Evolutionary conservation across 2,888 invertebrate genomes (phyloP).

Genomic region (Idaea dimidiata): DNA sequence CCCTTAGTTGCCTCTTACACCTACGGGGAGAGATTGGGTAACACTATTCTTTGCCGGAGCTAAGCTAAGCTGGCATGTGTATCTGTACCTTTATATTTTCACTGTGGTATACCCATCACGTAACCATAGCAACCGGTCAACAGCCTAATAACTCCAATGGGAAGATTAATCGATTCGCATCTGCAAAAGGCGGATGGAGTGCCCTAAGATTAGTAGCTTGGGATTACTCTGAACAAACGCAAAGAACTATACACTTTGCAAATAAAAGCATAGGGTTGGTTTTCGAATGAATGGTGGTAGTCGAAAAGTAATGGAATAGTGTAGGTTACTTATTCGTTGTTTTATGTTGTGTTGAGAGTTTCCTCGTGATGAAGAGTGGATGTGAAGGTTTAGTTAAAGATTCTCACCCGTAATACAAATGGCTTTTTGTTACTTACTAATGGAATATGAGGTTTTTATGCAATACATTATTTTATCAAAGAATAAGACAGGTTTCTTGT

Average conservation of each 20-base stretch:
- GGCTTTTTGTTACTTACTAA: neutral
- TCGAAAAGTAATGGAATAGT: conserved; percentile 1
- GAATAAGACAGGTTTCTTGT: too few species aligned
- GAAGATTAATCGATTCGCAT: conserved; percentile 73
- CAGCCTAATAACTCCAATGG: conserved; percentile 61
- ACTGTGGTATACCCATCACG: conserved; percentile 25
- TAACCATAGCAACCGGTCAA: conserved; percentile 57
- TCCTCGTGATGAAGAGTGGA: neutral
- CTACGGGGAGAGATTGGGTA: too few species aligned
- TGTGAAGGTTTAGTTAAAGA: neutral
- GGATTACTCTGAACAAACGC: conserved; percentile 43
- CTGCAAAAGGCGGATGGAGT: conserved; percentile 63
- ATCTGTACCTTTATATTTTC: neutral
- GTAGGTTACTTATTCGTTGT: neutral
- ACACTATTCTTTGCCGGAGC: too few species aligned
- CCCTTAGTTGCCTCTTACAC: too few species aligned
- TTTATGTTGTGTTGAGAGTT: conserved; percentile 1
- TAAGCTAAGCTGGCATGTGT: too few species aligned
- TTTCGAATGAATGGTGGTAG: neutral
- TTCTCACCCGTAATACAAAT: neutral
- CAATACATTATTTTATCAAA: too few species aligned
- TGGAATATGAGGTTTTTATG: too few species aligned
- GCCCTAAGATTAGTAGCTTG: conserved; percentile 70
- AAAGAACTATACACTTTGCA: conserved; percentile 30
- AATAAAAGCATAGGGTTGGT: conserved; percentile 6